Evolutionary conservation across 2,113 vertebrate genomes (phyloP), one percentile per base, ranked within the genome.

Genomic region (Dissostichus mawsoni): DNA sequence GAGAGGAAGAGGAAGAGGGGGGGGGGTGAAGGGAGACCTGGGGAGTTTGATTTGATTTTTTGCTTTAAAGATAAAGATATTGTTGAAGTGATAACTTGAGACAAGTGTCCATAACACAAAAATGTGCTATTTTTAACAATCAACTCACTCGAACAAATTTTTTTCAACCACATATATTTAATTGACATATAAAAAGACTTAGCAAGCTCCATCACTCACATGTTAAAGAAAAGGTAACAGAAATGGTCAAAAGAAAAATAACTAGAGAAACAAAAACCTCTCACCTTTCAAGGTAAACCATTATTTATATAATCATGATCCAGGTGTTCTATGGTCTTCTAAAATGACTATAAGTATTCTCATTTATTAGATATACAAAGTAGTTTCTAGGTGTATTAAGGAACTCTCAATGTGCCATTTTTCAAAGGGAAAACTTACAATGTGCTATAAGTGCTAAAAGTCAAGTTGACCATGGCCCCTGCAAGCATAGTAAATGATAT

Each of bases 11-110:
- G 51, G 41, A 44, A 20, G 17, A 53, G 55, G 29, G 51, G 51
- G 64, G 29, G 18, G 66, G 69, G 13, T 2, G 55, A 48, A 29
- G 41, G 58, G 51, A 76, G 63, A 18, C 14, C 41, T 18, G 69
- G 14, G 47, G 55, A 73, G 58, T 74, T 29, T 14, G 0, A 33
- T n/a, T 48, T 25, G 53, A 41, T n/a, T 74, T 74, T 75, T 3
- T 1, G 36, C 48, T 56, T 47, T 0, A 1, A n/a, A 74, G 25
- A 52, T 47, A 11, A 44, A n/a, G 51, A 78, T 29, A 56, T 29
- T 41, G 47, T 69, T 56, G 0, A 44, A 36, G 25, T 11, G 33
- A 16, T 14, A 11, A 18, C 17, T 29, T 29, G 29, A 1, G 45
- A 36, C 18, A 72, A 4, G 29, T 56, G 23, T 69, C 14, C 3